Evolutionary conservation across 2,113 vertebrate species (phyloP).

Genomic region (Colistium nudipinnis): DNA sequence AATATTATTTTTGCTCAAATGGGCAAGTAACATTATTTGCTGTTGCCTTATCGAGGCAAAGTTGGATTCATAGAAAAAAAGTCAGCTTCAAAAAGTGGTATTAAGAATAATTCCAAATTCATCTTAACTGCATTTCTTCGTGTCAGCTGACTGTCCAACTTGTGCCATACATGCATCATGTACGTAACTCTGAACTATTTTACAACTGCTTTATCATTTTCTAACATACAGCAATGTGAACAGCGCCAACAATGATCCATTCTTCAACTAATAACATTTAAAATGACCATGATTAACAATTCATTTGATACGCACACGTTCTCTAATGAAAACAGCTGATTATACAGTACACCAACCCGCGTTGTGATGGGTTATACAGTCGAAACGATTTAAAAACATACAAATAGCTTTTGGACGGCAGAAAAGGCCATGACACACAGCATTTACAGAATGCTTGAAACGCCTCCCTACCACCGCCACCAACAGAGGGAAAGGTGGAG

Average conservation of each 20-base stretch:
- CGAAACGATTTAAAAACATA: constrained; percentile 58
- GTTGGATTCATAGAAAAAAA: constrained; percentile 46
- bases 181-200: constrained; percentile 40
- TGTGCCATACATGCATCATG: constrained; percentile 55
- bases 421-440: constrained; percentile 63
- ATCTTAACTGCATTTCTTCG: constrained; percentile 20
- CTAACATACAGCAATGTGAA: constrained; percentile 70
- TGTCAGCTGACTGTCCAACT: constrained; percentile 34
- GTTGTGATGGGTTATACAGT: constrained; percentile 66
- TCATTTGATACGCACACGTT: constrained; percentile 81
- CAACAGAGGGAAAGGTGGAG: constrained; percentile 12
- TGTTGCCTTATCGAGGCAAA: constrained; percentile 11
- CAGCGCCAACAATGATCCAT: constrained; percentile 77
- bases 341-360: constrained; percentile 76
- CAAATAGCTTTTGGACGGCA: constrained; percentile 56
- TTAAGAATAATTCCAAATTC: constrained; percentile 42
- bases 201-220: constrained; percentile 51
- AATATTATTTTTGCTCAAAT: constrained; percentile 45
- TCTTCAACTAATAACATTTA: constrained; percentile 77
- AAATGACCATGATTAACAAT: constrained; percentile 78
- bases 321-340: constrained; percentile 80
- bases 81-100: constrained; percentile 54
- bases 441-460: constrained; percentile 53
- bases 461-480: neutral
- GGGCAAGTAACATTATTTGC: constrained; percentile 23